A percentile compares a stretch with the other conserved stretches of the same genome.
These are phyloP conservation scores for Gallinago undulata DNA, from an alignment of 2,113 vertebrate species.

Conservation along the genomic window DNA sequence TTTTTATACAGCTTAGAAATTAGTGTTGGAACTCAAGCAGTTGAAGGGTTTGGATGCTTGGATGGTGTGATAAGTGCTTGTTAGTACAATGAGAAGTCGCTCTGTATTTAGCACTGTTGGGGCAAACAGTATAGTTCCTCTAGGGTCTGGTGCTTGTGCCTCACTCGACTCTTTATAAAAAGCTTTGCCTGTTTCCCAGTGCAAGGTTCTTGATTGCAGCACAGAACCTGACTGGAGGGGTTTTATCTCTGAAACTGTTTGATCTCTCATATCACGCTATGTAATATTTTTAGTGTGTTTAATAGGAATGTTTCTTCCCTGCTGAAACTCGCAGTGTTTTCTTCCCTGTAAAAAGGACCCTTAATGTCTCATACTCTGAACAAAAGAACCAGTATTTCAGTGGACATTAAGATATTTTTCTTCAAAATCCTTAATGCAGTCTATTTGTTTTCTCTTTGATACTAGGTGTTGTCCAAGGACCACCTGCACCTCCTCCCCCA, in stretches of 20 bases:
- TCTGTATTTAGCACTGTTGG: not conserved
- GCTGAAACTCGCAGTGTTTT: not conserved
- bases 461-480: slow-evolving; percentile 81
- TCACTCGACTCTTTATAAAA: not conserved
- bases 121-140: not conserved
- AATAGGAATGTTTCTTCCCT: not conserved
- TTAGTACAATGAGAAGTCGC: not conserved
- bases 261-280: not conserved
- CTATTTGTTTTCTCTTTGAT: slow-evolving; percentile 34
- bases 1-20: not conserved
- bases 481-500: slow-evolving; percentile 84
- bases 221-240: not conserved
- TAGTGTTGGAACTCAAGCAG: not conserved
- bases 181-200: not conserved
- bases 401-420: not conserved
- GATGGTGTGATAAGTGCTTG: not conserved
- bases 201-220: not conserved
- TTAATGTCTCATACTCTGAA: not conserved
- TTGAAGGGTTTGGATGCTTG: not conserved
- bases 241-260: not conserved
- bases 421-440: not conserved
- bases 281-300: not conserved
- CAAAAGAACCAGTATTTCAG: not conserved
- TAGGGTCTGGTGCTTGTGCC: not conserved
- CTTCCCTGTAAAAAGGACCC: not conserved